Base-by-base conservation (phyloP, 2,888 invertebrate genomes). In the Parelbella ahira region DNA sequence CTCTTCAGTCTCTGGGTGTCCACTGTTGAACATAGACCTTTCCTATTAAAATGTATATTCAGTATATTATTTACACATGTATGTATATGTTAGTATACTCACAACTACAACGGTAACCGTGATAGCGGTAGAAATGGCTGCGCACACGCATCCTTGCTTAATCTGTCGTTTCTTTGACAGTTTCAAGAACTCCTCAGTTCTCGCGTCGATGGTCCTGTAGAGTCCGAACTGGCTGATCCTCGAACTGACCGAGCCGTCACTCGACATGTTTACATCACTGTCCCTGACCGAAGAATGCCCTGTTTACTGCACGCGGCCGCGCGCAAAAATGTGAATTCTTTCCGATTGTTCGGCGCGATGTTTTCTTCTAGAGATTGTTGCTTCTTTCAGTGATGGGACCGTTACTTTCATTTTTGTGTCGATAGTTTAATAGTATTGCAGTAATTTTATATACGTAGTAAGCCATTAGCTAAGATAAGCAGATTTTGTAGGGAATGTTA, bases 61-160 rank as follows among this genome's bases (percentile, higher is more conserved):
- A n/a, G n/a, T n/a, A n/a, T n/a, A n/a, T n/a, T n/a, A n/a, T n/a
- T n/a, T n/a, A n/a, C n/a, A n/a, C n/a, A n/a, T n/a, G n/a, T n/a
- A n/a, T n/a, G n/a, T n/a, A n/a, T n/a, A n/a, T n/a, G n/a, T n/a
- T n/a, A n/a, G n/a, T n/a, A 38, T 53, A 83, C 86, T 83, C 47
- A 87, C 87, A 67, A 87, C 68, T 47, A 86, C 80, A 63, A 86
- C 60, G 50, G 79, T 74, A 54, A 86, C 83, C 45, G 87, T 86
- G 45, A 87, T 67, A 0, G 77, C 78, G 0, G 86, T 80, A 5
- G 84, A 80, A 0, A 83, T 66, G 4, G 76, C 81, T 0, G 87
- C 87, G 57, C 87, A 87, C 0, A 74, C 75, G 56, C 86, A 86
- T 50, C 86, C 86, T 52, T 82, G 83, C 36, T 70, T 60, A 4